Base-by-base conservation (phyloP, 2,888 invertebrate species). In the Cosmia trapezina region DNA sequence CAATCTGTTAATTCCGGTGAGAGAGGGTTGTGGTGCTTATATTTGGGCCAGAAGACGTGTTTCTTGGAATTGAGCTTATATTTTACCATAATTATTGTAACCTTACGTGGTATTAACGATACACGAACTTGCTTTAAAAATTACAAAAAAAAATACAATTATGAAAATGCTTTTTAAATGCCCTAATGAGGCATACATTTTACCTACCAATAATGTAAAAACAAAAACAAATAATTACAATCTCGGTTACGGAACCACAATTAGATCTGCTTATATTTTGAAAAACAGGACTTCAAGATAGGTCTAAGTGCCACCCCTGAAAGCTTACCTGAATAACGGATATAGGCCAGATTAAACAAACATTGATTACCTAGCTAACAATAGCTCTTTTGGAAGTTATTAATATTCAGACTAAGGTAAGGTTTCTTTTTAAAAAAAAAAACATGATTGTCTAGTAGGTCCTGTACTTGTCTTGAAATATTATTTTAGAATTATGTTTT, bases 1-100 rank as follows among this genome's bases (percentile, higher is more conserved):
- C 87, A 88, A 88, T 89, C 78, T 85, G 78, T 70, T 76, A 70
- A 73, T 64, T 66, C 63, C 19, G 53, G 7, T 19, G 22, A n/a
- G 49, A 33, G 71, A 49, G n/a, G 60, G 68, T 64, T 51, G 14
- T 56, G 37, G 28, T 28, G 28, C 3, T 37, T 47, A 41, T 64
- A 22, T 22, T 51, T 67, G 9, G 53, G 37, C 47, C 28, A 49
- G 8, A 12, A 60, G n/a, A 17, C n/a, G 17, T 66, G n/a, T 45
- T 57, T 28, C 3, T 33, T 41, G 28, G 9, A 8, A 41, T 47
- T 28, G 0, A 19, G 11, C 12, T 57, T 6, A 9, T 0, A 7
- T 33, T 43, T 51, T 37, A 17, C 9, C 8, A 8, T 33, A 54
- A 6, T 12, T 2, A 19, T 28, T 28, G 51, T 12, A 53, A 53